Base-by-base conservation (phyloP, 2,797 vertebrate species). In the Alcedo quadribrachys region DNA sequence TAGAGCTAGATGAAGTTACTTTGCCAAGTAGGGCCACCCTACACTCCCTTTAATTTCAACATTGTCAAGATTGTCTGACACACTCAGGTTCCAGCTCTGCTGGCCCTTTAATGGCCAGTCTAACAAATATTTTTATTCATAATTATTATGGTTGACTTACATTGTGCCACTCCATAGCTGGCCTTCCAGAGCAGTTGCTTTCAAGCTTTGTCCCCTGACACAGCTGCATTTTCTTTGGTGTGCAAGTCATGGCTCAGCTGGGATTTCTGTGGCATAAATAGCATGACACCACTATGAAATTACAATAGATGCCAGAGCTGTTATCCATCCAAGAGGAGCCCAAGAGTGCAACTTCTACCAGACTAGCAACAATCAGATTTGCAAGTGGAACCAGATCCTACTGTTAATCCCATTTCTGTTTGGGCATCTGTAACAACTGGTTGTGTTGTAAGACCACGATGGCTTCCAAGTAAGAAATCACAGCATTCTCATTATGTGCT, bases 401-500 rank as follows among this genome's bases (percentile, higher is more conserved):
- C 77, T 94, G 84, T 92, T 94, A 85, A 87, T 92, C 82, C 85
- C 76, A 76, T 54, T 63, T 94, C 81, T 92, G 84, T 76, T 85
- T 83, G 89, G 92, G 92, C 80, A 92, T 84, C 92, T 80, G 66
- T 81, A 92, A 93, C 90, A 77, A 92, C 84, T 79, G 92, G 82
- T 85, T 91, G 37, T 93, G 92, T 89, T 91, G 90, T 84, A 92
- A 96, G 50, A 95, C 74, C 91, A 85, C 2, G 8, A 74, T 58
- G 55, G 61, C 37, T 96, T 93, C 90, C 93, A 92, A 96, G 93
- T 61, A 86, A 93, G 91, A 95, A 96, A 92, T 93, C 95, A 79
- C 65, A 87, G 80, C 4, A 12, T 96, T 95, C 76, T 95, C 79
- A 94, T 90, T 95, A 93, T 85, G 65, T 89, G 81, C 93, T 77